A percentile compares a stretch with the other conserved stretches of the same genome.
Conservation (phyloP, 2,888 invertebrate genomes). For the Hedychridium roseum region DNA sequence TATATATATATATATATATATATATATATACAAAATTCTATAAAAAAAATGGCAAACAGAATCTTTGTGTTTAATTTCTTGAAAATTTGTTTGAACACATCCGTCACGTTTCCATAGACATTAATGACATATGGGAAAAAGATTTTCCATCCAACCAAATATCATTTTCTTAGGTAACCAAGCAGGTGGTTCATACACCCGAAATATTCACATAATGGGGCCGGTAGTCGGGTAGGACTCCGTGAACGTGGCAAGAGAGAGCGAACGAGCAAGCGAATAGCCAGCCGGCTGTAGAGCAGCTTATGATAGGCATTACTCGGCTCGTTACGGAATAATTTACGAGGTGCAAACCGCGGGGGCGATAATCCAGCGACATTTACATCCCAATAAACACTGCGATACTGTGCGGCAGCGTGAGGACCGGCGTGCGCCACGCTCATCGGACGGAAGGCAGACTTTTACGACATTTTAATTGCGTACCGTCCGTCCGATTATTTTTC, state of each 20-base stretch:
- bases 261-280: conserved; percentile 43
- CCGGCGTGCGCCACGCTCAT: conserved; percentile 18
- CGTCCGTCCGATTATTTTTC: conserved; percentile 56
- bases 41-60: too few relatives aligned
- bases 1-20: too few relatives aligned
- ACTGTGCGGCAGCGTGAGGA: conserved; percentile 30
- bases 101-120: too few relatives aligned
- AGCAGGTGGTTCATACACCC: conserved; percentile 40
- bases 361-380: conserved; percentile 65
- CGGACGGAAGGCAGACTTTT: conserved; percentile 47
- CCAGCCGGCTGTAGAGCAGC: conserved; percentile 52
- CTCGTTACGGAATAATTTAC: conserved; percentile 64
- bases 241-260: conserved; percentile 22
- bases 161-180: too few relatives aligned
- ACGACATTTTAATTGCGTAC: conserved; percentile 60
- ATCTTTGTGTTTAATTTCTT: too few relatives aligned
- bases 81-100: too few relatives aligned
- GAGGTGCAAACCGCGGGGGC: conserved; percentile 63
- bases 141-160: too few relatives aligned
- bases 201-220: conserved; percentile 49
- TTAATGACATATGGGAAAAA: too few relatives aligned
- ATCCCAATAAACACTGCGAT: conserved; percentile 62
- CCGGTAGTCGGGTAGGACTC: too few relatives aligned
- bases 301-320: conserved; percentile 63
- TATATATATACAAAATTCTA: too few relatives aligned